Evolutionary conservation across 2,113 vertebrate genomes (phyloP).

Genomic region (Brachypodius melanocephalos): DNA sequence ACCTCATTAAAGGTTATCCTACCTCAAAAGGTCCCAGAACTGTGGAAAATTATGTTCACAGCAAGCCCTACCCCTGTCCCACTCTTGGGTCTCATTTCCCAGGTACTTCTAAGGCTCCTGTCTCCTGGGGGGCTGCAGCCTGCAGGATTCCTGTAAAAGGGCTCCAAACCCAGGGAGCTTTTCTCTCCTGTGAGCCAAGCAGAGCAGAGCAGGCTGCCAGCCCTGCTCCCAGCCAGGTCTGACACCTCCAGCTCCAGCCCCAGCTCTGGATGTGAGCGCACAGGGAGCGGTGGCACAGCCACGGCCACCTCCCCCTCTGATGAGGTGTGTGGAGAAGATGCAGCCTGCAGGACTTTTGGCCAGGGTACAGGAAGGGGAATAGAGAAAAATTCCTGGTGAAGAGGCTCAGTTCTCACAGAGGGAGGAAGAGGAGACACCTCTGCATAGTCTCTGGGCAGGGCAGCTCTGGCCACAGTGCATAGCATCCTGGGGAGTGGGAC

Average conservation of each 20-base stretch:
- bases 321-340: neutral
- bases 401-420: neutral
- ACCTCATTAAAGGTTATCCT: neutral
- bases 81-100: neutral
- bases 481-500: slow-evolving; percentile 26
- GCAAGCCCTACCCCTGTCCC: neutral
- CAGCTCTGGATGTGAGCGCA: neutral
- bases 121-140: neutral
- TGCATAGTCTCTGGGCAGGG: neutral
- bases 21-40: neutral
- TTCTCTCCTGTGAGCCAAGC: neutral
- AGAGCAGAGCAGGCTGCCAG: slow-evolving; percentile 23
- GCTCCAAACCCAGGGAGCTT: neutral
- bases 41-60: neutral
- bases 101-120: neutral
- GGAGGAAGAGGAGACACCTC: neutral
- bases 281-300: slow-evolving; percentile 4
- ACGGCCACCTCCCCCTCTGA: neutral
- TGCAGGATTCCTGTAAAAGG: slow-evolving; percentile 18
- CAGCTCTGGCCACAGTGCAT: neutral
- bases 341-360: neutral
- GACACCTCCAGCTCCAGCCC: slow-evolving; percentile 1
- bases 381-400: neutral
- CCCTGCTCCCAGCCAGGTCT: slow-evolving; percentile 15
- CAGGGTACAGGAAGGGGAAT: neutral